These are phyloP conservation scores for Cotesia glomerata DNA, from an alignment of 1,140 invertebrate genomes.

Conservation along the genomic window DNA sequence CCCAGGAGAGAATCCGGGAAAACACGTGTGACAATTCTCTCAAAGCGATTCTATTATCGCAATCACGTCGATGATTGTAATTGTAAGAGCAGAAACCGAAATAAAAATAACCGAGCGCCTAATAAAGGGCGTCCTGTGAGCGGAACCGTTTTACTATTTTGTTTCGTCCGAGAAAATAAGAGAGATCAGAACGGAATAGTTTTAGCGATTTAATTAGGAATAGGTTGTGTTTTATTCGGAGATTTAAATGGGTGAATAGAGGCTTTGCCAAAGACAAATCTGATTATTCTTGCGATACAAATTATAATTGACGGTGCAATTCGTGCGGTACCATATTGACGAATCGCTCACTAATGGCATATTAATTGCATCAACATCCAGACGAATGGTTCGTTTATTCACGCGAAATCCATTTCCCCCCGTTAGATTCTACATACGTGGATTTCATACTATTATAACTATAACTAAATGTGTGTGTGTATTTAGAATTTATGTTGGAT, in stretches of 20 bases:
- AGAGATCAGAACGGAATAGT: not conserved
- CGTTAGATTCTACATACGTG: not conserved
- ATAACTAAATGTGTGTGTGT: too few species aligned
- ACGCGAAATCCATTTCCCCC: conserved; percentile 2
- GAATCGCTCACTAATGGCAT: conserved; percentile 41
- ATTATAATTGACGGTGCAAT: conserved; percentile 4
- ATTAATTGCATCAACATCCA: conserved; percentile 34
- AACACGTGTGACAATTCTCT: not conserved
- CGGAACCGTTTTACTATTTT: too few species aligned
- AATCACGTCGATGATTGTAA: conserved; percentile 12
- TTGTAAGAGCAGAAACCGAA: not conserved
- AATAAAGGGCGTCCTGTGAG: not conserved
- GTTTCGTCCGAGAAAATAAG: too few species aligned
- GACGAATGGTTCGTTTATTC: conserved; percentile 12
- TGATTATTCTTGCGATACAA: not conserved
- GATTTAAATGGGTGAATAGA: conserved; percentile 21
- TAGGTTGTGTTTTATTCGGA: not conserved
- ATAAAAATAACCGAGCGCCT: not conserved
- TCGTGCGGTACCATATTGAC: not conserved
- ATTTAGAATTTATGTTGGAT: too few species aligned
- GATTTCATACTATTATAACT: not conserved
- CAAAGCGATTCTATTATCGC: conserved; percentile 1
- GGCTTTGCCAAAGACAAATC: conserved; percentile 13
- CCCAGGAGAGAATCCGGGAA: not conserved
- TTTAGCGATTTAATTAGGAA: not conserved